Conservation (phyloP, 2,113 vertebrate species). For the Ceuthmochares aereus region DNA sequence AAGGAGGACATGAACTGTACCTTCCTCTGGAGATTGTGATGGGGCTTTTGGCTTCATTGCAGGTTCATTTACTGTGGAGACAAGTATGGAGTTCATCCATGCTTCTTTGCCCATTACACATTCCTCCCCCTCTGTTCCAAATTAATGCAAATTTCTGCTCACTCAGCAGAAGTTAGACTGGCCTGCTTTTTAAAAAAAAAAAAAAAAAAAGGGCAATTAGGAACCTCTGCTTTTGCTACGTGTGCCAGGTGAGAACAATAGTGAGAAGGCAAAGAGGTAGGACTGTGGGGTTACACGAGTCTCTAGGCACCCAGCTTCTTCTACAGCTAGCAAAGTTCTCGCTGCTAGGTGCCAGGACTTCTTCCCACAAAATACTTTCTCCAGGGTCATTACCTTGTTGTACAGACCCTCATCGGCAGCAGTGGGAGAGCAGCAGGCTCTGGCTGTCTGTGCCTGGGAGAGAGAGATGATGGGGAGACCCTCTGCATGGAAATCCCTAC, state of each 20-base stretch:
- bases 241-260: neutral
- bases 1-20: neutral
- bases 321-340: neutral
- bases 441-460: neutral
- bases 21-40: neutral
- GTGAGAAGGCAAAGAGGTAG: neutral
- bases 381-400: neutral
- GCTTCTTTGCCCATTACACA: neutral
- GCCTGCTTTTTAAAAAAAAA: neutral
- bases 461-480: neutral
- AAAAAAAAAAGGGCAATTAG: neutral
- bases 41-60: neutral
- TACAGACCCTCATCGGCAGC: neutral
- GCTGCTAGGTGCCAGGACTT: neutral
- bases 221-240: neutral
- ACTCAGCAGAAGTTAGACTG: conserved; percentile 25
- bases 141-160: conserved; percentile 13
- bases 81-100: neutral
- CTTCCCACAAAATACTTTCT: neutral
- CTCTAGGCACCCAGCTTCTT: neutral
- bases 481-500: neutral
- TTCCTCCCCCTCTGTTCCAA: neutral
- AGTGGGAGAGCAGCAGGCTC: neutral
- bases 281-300: neutral
- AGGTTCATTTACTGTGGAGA: neutral